These are phyloP conservation scores for Columba janthina DNA, from an alignment of 2,113 vertebrate genomes.

Conservation along the genomic window DNA sequence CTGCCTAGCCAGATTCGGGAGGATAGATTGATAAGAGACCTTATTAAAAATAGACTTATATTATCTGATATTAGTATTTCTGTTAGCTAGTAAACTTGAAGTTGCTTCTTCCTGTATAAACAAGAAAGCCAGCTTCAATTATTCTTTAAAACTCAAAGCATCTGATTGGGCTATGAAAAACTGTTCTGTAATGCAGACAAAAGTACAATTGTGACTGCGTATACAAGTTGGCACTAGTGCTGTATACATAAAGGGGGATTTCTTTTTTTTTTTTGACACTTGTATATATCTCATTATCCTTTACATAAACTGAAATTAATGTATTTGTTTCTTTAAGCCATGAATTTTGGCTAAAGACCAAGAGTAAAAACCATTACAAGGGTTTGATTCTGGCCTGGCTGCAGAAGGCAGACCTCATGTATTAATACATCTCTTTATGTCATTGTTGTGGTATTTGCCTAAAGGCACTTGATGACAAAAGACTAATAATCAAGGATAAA, in stretches of 20 bases:
- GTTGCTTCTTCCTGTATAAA: not conserved
- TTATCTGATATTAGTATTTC: not conserved
- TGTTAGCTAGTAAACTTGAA: not conserved
- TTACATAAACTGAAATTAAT: not conserved
- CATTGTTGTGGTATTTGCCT: not conserved
- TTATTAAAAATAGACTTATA: not conserved
- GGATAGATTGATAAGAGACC: not conserved
- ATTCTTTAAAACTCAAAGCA: not conserved
- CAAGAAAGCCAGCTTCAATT: not conserved
- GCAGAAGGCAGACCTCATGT: not conserved
- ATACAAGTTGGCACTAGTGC: not conserved
- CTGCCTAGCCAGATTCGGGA: not conserved
- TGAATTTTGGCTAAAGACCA: not conserved
- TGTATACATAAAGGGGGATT: not conserved
- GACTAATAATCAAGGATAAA: rapidly evolving
- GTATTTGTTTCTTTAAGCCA: not conserved
- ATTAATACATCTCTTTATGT: not conserved
- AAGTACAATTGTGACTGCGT: not conserved
- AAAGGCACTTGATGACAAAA: not conserved
- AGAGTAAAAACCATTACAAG: not conserved
- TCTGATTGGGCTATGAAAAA: not conserved
- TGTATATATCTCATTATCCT: not conserved
- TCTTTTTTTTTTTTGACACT: not conserved
- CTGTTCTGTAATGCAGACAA: not conserved
- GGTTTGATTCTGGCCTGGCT: not conserved